Evolutionary conservation across 1,140 invertebrate genomes (phyloP), one percentile per base, ranked within the genome.

Genomic region (Stegodyphus mimosarum): DNA sequence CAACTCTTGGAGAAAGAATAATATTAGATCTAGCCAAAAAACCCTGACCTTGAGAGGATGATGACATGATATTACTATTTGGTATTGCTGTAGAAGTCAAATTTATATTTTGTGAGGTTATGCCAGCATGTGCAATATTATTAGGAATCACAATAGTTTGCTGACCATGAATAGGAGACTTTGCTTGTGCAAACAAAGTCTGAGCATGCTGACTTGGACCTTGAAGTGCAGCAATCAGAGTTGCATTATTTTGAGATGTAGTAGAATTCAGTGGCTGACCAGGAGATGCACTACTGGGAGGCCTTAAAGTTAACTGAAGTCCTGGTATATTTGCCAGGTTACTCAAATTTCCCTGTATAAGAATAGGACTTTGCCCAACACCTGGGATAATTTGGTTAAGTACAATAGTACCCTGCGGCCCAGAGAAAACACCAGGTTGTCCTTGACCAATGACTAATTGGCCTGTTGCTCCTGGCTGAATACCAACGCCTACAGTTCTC

Each of bases 261-360:
- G 63, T 18, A n/a, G 76, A 51, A 72, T 73, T 63, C 7, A 76
- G 6, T 33, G 81, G 33, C 52, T 83, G 52, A 63, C 71, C 50
- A 17, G 78, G n/a, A 15, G 69, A 60, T 52, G 80, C n/a, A 80
- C 73, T 33, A 33, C 77, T 49, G 7, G 88, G 84, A 15, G 90
- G 90, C 70, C 90, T 86, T 33, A 91, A 76, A 49, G 91, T 88
- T 50, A 91, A 88, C 74, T 91, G 91, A 11, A 91, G 87, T 15
- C 76, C 84, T 17, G 70, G 55, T 17, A 87, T 6, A 69, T 87
- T 85, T 11, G 89, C 89, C 67, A 90, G 88, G 11, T 89, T 89
- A 17, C 89, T 89, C 72, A 90, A 88, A 11, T 89, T 90, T 72
- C 90, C 90, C 81, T 91, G 90, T 48, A 89, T 88, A 55, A 91